Percentiles rank a stretch among this genome's conserved stretches.
Evolutionary conservation across 2,888 invertebrate genomes (phyloP).

Genomic region (Caenorhabditis sp.): DNA sequence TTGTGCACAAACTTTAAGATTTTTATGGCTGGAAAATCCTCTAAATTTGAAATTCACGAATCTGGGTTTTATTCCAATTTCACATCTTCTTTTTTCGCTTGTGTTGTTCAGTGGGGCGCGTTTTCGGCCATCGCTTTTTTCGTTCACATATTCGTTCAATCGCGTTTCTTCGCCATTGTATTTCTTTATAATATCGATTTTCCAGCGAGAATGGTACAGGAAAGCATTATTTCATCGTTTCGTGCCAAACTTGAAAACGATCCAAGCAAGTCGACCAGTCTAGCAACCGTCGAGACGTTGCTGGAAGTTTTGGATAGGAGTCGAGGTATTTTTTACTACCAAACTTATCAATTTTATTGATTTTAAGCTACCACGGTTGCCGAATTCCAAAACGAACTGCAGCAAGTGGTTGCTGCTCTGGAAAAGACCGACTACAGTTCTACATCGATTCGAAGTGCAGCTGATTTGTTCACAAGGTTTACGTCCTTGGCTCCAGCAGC

Average conservation of each 20-base stretch:
- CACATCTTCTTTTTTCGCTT: too few relatives aligned
- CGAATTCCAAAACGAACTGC: constrained; percentile 83
- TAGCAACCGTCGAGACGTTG: constrained; percentile 85
- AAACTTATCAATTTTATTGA: not conserved
- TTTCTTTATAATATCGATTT: constrained; percentile 18
- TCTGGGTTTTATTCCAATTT: not conserved
- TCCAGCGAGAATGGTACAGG: constrained; percentile 34
- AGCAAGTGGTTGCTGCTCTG: constrained; percentile 83
- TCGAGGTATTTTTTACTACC: too few relatives aligned
- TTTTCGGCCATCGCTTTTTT: not conserved
- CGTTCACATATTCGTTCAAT: not conserved
- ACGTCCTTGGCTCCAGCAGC: constrained; percentile 85
- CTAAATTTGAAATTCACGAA: not conserved
- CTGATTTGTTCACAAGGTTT: constrained; percentile 84
- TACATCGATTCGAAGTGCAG: constrained; percentile 84
- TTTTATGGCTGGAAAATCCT: too few relatives aligned
- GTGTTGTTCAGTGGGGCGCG: not conserved
- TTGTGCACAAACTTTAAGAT: not conserved
- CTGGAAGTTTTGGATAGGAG: constrained; percentile 55
- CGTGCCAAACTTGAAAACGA: constrained; percentile 67
- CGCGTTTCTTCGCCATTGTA: not conserved
- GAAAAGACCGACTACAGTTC: constrained; percentile 84
- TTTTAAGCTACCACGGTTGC: constrained; percentile 83
- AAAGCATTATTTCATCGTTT: constrained; percentile 45
- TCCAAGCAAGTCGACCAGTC: constrained; percentile 84